phyloP scores from a whole-genome alignment of 2,797 vertebrate species.

The Gallirallus australis region DNA sequence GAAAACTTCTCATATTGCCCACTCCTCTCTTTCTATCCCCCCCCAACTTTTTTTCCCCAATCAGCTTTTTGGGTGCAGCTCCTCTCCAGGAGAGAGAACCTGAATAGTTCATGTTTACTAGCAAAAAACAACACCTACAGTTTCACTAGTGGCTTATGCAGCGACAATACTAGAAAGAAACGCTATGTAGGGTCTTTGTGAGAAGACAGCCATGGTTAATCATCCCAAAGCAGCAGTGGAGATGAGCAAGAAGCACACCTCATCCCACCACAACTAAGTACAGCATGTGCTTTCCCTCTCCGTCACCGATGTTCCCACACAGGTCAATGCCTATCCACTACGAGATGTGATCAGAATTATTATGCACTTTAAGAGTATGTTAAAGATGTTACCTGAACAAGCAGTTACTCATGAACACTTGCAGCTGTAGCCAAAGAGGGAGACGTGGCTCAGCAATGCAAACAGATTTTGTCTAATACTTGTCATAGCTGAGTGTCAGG shows the following conservation, averaged over 20 bases:
- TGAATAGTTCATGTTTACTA: neutral
- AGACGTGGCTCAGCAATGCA: neutral
- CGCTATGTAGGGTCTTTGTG: neutral
- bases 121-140: neutral
- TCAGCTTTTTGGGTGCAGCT: neutral
- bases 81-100: neutral
- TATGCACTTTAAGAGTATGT: neutral
- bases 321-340: neutral
- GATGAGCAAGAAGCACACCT: neutral
- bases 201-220: neutral
- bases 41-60: neutral
- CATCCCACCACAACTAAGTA: neutral
- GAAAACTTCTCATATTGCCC: neutral
- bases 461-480: neutral
- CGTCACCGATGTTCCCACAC: neutral
- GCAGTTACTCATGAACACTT: neutral
- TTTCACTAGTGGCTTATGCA: neutral
- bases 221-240: neutral
- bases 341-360: neutral
- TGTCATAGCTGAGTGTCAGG: neutral
- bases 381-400: neutral
- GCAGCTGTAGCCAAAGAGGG: neutral
- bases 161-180: neutral
- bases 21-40: neutral
- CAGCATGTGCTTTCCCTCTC: neutral